A percentile compares a stretch with the other conserved stretches of the same genome.
Conservation (phyloP, 2,888 invertebrate species). For the Chrysopilus asiliformis region DNA sequence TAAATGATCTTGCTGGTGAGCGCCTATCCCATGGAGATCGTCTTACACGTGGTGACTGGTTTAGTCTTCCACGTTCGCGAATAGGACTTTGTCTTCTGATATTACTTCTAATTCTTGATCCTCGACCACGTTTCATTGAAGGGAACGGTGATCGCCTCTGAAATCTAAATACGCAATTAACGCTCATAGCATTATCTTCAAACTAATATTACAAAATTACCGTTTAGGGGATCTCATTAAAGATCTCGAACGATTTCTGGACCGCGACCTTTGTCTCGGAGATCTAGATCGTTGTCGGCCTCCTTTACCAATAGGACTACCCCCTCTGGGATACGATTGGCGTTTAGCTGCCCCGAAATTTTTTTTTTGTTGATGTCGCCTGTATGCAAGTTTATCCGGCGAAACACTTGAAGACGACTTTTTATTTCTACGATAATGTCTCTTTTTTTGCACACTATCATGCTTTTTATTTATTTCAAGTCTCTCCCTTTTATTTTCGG, state of each 20-base stretch:
- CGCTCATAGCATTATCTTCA: not conserved
- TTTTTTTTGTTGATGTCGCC: conserved; percentile 18
- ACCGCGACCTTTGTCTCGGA: conserved; percentile 24
- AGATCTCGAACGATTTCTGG: conserved; percentile 29
- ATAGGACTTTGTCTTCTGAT: conserved; percentile 24
- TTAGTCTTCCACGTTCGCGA: conserved; percentile 20
- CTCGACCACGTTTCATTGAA: conserved; percentile 8
- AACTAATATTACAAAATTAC: conserved; percentile 18
- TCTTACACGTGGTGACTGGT: no score
- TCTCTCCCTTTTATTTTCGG: conserved; percentile 35
- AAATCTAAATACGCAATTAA: conserved; percentile 1
- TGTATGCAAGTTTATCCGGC: conserved; percentile 23
- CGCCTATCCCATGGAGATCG: conserved; percentile 23
- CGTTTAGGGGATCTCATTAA: conserved; percentile 31
- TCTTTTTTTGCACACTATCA: conserved; percentile 71
- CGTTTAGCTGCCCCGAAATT: conserved; percentile 16
- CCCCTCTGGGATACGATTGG: conserved; percentile 18
- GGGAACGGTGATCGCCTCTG: conserved; percentile 18
- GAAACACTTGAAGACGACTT: conserved; percentile 55
- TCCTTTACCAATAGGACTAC: conserved; percentile 18
- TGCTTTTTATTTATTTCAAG: conserved; percentile 63
- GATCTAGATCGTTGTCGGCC: conserved; percentile 22
- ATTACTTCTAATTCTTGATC: conserved; percentile 6
- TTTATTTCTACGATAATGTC: conserved; percentile 77
- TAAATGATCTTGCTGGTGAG: no score